Evolutionary conservation across 2,888 invertebrate genomes (phyloP).

Genomic region (Thecocarcelia acutangulata): DNA sequence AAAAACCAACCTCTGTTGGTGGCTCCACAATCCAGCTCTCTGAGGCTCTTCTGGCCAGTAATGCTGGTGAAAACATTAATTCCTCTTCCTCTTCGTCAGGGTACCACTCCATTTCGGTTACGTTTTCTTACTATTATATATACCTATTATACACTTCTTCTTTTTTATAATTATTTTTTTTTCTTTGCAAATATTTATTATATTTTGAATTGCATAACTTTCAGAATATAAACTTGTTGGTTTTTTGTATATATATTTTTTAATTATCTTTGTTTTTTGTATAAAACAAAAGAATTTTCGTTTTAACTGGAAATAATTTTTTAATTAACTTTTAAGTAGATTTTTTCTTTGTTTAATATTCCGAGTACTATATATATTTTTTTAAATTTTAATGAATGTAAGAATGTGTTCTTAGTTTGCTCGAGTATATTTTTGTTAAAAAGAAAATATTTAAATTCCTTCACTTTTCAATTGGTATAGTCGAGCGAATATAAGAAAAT

Average conservation of each 20-base stretch:
- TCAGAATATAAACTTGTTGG: background rate
- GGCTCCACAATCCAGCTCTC: conserved; percentile 95
- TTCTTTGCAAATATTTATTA: conserved; percentile 12
- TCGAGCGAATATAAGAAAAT: conserved; percentile 1
- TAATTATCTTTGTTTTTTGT: too few relatives aligned
- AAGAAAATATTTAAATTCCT: conserved; percentile 62
- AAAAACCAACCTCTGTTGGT: conserved; percentile 90
- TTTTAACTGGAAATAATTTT: background rate
- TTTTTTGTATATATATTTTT: background rate
- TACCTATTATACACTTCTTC: background rate
- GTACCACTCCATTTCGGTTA: conserved; percentile 87
- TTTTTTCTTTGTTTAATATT: conserved; percentile 14
- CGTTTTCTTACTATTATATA: background rate
- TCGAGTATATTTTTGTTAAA: conserved; percentile 48
- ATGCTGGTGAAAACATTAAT: conserved; percentile 92
- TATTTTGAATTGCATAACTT: conserved; percentile 36
- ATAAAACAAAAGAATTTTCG: too few relatives aligned
- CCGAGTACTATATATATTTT: background rate
- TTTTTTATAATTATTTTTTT: background rate
- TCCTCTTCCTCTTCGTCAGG: conserved; percentile 92
- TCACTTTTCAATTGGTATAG: conserved; percentile 14
- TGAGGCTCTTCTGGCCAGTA: conserved; percentile 91
- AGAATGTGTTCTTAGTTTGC: conserved; percentile 10
- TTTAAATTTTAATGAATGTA: background rate
- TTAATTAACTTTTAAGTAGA: background rate